These are phyloP conservation scores for Hylomyscus alleni DNA, from an alignment of 2,797 vertebrate species.

Conservation along the genomic window DNA sequence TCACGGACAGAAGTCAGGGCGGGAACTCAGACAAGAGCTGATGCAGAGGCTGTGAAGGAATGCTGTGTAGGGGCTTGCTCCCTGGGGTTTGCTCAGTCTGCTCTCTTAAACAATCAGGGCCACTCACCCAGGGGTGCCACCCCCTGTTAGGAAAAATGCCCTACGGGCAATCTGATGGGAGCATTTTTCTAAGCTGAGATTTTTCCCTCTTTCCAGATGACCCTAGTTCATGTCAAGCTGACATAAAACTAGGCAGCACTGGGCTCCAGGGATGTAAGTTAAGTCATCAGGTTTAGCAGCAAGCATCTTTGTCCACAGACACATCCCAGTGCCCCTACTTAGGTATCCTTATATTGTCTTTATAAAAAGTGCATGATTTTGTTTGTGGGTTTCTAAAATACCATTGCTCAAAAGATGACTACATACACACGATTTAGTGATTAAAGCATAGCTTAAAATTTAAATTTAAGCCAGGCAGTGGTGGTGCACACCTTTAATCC, in stretches of 20 bases:
- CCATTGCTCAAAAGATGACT: neutral
- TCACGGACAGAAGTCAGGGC: neutral
- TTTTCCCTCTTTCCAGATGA: neutral
- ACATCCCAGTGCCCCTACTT: neutral
- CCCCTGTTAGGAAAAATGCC: neutral
- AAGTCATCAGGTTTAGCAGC: neutral
- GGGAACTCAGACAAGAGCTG: neutral
- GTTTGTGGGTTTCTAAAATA: neutral
- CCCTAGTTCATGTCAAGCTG: neutral
- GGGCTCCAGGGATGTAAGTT: neutral
- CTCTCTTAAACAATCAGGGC: neutral
- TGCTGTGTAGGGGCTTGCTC: neutral
- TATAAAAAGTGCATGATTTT: neutral
- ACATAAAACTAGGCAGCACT: neutral
- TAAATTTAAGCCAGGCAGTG: neutral
- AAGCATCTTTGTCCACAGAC: neutral
- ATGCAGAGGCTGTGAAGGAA: neutral
- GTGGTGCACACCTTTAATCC: no score
- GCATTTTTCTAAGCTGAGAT: neutral
- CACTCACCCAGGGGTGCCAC: neutral
- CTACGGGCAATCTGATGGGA: neutral
- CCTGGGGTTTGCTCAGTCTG: neutral
- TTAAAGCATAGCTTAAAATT: neutral
- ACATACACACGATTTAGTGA: neutral
- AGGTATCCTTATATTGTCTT: neutral